phyloP scores from a whole-genome alignment of 2,888 invertebrate genomes.

The Steinernema hermaphroditum region DNA sequence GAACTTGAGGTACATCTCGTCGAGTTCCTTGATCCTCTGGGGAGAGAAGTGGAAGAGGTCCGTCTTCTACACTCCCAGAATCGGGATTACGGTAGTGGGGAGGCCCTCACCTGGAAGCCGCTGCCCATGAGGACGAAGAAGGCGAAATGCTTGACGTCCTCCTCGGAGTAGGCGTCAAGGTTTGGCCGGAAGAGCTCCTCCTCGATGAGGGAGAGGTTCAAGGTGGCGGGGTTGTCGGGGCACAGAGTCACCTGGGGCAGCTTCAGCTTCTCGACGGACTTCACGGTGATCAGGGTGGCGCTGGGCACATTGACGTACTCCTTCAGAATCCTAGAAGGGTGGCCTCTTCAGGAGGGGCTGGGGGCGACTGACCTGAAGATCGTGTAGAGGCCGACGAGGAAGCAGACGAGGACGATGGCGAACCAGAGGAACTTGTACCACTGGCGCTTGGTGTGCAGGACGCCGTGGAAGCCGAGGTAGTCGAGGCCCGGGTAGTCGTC shows the following conservation, averaged over 20 bases:
- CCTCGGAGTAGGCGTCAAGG: background rate
- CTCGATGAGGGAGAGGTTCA: slow-evolving; percentile 34
- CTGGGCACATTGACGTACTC: slow-evolving; percentile 37
- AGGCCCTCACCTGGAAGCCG: slow-evolving; percentile 43
- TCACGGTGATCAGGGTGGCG: slow-evolving; percentile 31
- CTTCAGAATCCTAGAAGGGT: slow-evolving; percentile 32
- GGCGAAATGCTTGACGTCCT: slow-evolving; percentile 40
- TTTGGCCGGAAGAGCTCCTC: slow-evolving; percentile 32
- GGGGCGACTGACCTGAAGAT: slow-evolving; percentile 33
- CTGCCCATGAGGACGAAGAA: slow-evolving; percentile 43
- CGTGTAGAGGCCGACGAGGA: slow-evolving; percentile 39
- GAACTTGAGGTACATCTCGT: slow-evolving; percentile 34
- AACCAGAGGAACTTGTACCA: slow-evolving; percentile 45
- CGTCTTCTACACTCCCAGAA: slow-evolving; percentile 33
- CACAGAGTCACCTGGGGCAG: slow-evolving; percentile 44
- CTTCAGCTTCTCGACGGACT: slow-evolving; percentile 35
- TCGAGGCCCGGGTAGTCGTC: slow-evolving; percentile 47
- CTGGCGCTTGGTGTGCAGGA: slow-evolving; percentile 37
- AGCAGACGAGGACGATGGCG: slow-evolving; percentile 39
- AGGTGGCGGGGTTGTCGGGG: slow-evolving; percentile 38
- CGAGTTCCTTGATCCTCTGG: slow-evolving; percentile 25
- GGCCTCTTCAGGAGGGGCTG: too few relatives aligned
- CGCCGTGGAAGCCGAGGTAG: slow-evolving; percentile 43
- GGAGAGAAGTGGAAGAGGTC: slow-evolving; percentile 31
- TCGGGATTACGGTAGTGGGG: too few relatives aligned